These are phyloP conservation scores for Aphodius granarius DNA, from an alignment of 2,888 invertebrate species.

Conservation along the genomic window DNA sequence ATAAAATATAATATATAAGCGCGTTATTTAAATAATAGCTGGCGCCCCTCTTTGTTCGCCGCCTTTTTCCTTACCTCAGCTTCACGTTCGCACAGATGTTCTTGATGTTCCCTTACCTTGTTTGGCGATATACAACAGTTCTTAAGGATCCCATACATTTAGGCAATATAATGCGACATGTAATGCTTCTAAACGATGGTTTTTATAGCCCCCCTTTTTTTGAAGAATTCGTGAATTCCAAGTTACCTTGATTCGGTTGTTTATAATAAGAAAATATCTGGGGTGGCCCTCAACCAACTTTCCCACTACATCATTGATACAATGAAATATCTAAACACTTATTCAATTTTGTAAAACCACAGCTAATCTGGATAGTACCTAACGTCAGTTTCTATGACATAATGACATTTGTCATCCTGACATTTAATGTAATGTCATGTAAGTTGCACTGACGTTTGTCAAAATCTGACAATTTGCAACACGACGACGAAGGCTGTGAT, in stretches of 20 bases:
- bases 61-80: not conserved
- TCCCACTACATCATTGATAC: too few species aligned
- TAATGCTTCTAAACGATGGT: not conserved
- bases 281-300: too few species aligned
- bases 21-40: constrained; percentile 26
- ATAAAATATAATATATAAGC: constrained; percentile 28
- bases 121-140: not conserved
- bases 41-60: not conserved
- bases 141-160: not conserved
- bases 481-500: too few species aligned
- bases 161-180: not conserved
- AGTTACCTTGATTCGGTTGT: not conserved
- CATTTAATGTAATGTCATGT: too few species aligned
- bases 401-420: too few species aligned
- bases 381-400: too few species aligned
- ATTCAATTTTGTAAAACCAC: too few species aligned
- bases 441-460: too few species aligned
- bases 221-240: not conserved
- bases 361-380: too few species aligned
- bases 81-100: not conserved
- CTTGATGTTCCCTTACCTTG: not conserved
- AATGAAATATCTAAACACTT: too few species aligned
- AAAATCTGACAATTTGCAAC: too few species aligned
- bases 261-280: too few species aligned
- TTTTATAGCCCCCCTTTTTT: not conserved